Conservation (phyloP, 2,797 vertebrate species). For the Knipowitschia caucasica region DNA sequence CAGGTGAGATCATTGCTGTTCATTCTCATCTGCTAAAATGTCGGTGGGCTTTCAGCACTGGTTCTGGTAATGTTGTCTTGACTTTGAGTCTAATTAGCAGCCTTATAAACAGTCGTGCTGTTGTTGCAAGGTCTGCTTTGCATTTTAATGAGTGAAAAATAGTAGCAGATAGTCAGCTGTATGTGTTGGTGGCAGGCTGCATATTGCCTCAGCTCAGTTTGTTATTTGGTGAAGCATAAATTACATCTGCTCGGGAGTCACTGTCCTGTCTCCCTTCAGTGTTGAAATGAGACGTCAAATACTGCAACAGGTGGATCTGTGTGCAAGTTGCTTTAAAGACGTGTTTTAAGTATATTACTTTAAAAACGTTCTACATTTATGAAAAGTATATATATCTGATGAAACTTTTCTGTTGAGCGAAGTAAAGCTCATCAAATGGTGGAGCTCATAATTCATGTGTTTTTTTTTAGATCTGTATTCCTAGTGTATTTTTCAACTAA, state of each 20-base stretch:
- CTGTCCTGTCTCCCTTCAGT: background rate
- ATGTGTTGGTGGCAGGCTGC: background rate
- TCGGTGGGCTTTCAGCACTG: background rate
- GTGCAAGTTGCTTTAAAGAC: background rate
- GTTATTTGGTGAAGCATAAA: background rate
- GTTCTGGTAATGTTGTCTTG: background rate
- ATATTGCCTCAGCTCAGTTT: background rate
- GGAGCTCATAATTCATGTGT: too few species aligned
- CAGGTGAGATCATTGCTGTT: background rate
- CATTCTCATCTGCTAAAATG: background rate
- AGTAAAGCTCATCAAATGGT: too few species aligned
- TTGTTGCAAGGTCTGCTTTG: background rate
- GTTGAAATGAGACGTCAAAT: background rate
- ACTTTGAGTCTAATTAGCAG: slow-evolving; percentile 3
- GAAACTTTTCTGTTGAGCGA: too few species aligned
- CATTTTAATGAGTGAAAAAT: slow-evolving; percentile 2
- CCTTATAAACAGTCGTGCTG: background rate
- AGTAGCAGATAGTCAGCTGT: background rate
- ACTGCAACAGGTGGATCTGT: background rate
- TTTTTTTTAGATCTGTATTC: too few species aligned
- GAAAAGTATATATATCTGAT: too few species aligned
- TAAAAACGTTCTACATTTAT: too few species aligned
- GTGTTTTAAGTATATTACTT: background rate
- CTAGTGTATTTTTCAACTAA: too few species aligned
- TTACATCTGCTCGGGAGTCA: background rate